Conservation (phyloP, 2,797 vertebrate species). For the Lithobates sylvaticus region DNA sequence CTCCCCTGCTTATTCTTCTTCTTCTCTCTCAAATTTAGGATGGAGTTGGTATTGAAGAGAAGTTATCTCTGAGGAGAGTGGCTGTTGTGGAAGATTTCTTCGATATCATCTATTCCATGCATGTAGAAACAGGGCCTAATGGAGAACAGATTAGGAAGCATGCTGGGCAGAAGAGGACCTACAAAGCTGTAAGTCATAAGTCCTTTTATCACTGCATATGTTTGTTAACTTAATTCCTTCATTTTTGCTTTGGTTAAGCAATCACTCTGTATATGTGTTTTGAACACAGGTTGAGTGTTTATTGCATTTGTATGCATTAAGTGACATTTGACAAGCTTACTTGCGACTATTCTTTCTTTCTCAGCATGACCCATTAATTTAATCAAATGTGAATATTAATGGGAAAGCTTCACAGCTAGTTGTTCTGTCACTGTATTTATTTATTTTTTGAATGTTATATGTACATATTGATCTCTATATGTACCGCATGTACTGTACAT, state of each 20-base stretch:
- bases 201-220: background rate
- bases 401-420: background rate
- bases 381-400: slow-evolving; percentile 1
- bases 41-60: slow-evolving; percentile 83
- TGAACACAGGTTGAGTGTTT: background rate
- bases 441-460: background rate
- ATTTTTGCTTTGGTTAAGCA: background rate
- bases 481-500: no score
- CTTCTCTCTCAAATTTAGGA: slow-evolving; percentile 74
- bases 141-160: slow-evolving; percentile 87
- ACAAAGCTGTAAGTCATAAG: slow-evolving; percentile 83
- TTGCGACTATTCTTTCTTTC: background rate
- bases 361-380: background rate
- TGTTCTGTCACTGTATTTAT: background rate
- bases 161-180: slow-evolving; percentile 85
- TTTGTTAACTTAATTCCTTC: background rate
- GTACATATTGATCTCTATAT: background rate
- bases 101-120: slow-evolving; percentile 88
- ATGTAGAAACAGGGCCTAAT: slow-evolving; percentile 85
- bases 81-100: slow-evolving; percentile 87
- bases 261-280: background rate
- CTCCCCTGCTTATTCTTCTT: slow-evolving; percentile 12
- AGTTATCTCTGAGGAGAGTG: slow-evolving; percentile 81
- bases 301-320: background rate
- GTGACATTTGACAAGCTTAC: background rate